phyloP scores from a whole-genome alignment of 2,797 vertebrate species.

The Chelon auratus region DNA sequence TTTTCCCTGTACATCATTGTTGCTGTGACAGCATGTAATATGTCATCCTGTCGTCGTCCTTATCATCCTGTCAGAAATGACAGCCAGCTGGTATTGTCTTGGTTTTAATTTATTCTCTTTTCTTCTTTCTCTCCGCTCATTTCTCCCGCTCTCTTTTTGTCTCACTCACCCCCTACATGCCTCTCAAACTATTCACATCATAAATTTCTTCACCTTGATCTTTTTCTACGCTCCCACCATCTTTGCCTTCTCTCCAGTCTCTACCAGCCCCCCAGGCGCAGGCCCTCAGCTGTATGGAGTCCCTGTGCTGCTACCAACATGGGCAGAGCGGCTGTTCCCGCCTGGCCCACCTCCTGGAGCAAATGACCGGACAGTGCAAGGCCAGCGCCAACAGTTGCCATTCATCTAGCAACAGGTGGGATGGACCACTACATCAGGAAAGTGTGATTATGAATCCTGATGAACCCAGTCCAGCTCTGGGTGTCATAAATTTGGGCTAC shows the following conservation, averaged over 20 bases:
- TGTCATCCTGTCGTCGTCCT: constrained; percentile 16
- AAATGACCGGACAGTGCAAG: constrained; percentile 90
- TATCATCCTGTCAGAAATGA: constrained; percentile 21
- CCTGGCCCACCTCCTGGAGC: constrained; percentile 93
- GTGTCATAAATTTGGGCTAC: constrained; percentile 48
- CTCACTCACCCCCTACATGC: neutral
- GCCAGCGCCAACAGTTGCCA: constrained; percentile 87
- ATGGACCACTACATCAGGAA: constrained; percentile 24
- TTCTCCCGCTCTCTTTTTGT: neutral
- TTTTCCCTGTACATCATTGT: constrained; percentile 33
- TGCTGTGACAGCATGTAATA: constrained; percentile 58
- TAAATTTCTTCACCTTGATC: neutral
- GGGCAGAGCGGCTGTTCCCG: constrained; percentile 91
- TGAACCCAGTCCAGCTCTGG: constrained; percentile 76
- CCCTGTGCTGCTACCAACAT: constrained; percentile 95
- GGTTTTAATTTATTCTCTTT: constrained; percentile 28
- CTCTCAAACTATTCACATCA: neutral
- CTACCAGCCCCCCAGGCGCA: constrained; percentile 85
- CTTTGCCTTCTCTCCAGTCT: constrained; percentile 83
- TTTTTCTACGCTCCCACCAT: neutral
- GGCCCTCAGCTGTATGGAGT: constrained; percentile 95
- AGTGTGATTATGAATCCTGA: constrained; percentile 47
- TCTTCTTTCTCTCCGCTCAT: constrained; percentile 16
- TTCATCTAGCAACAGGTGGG: constrained; percentile 91
- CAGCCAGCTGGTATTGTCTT: neutral